phyloP scores from a whole-genome alignment of 2,797 vertebrate species.

The Craterocephalus amniculus region DNA sequence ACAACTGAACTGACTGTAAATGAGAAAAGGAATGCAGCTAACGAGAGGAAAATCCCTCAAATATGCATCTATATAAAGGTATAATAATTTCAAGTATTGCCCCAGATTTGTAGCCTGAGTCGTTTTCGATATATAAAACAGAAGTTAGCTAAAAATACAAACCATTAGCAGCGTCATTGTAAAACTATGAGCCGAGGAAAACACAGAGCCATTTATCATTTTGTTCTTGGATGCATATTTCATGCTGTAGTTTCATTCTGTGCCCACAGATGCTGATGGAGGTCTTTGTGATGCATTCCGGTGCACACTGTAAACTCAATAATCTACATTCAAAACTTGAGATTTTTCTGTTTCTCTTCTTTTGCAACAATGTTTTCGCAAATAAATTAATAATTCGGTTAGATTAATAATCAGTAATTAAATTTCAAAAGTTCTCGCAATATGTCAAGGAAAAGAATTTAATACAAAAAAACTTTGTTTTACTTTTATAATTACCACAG shows the following conservation, averaged over 20 bases:
- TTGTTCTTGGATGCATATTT: not conserved
- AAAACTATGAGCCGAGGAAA: not conserved
- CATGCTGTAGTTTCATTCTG: not conserved
- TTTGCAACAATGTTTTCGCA: not conserved
- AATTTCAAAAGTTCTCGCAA: too few species aligned
- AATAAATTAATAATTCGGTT: not conserved
- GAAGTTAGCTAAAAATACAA: not conserved
- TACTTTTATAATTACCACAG: too few species aligned
- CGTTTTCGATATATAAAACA: constrained; percentile 11
- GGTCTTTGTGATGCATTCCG: not conserved
- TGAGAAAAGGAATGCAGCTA: not conserved
- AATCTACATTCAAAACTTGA: not conserved
- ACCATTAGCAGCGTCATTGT: not conserved
- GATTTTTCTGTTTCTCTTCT: not conserved
- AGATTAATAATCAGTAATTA: too few species aligned
- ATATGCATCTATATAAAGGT: constrained; percentile 5
- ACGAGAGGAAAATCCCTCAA: constrained; percentile 12
- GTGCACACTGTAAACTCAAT: not conserved
- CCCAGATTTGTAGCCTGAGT: constrained; percentile 45
- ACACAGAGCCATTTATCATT: not conserved
- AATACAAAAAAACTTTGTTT: not conserved
- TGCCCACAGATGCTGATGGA: not conserved
- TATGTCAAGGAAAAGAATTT: not conserved
- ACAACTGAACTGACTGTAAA: constrained; percentile 27
- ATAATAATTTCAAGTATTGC: constrained; percentile 69